Evolutionary conservation across 2,797 vertebrate species (phyloP), one percentile per base, ranked within the genome.

Genomic region (Lepus oiostolus): DNA sequence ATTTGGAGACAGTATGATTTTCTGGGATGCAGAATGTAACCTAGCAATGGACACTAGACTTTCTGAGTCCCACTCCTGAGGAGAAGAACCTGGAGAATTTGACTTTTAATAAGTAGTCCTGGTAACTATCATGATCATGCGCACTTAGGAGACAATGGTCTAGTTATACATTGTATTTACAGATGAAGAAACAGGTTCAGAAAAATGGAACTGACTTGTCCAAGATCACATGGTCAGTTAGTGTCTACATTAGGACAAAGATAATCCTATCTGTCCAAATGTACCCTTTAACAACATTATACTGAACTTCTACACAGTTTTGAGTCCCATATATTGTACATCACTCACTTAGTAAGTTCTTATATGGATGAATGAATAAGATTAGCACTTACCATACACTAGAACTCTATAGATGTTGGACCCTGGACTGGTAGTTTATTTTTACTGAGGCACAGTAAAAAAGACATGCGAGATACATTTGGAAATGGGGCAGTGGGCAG

Each of bases 161-260:
- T 96, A 60, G 16, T 87, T 47, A 47, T 47, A 47, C 42, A 47
- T 47, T 9, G 42, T 47, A 91, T 89, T 90, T 84, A 93, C 17
- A 63, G 72, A 89, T 71, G 72, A 89, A 16, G 7, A 91, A 92
- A 95, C 28, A 93, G 42, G 58, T 96, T 93, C 62, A 93, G 52
- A 90, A 95, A 94, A 75, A 17, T 47, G 50, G 30, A 91, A 93
- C 10, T 83, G 79, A 74, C 28, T 32, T 38, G 85, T 22, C 30
- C 35, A 84, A 81, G 54, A 83, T 86, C 71, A 74, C 14, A 67
- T 0, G 85, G 28, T 12, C 68, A 86, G 54, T 94, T 65, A 74
- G 54, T 95, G 70, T 94, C 62, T 79, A 14, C 62, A 75, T 67
- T 22, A 62, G 32, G 42, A 82, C 65, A 81, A 68, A 92, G 32